A percentile compares a stretch with the other conserved stretches of the same genome.
Evolutionary conservation across 2,888 invertebrate genomes (phyloP).

Genomic region (Diarsia dahlii): DNA sequence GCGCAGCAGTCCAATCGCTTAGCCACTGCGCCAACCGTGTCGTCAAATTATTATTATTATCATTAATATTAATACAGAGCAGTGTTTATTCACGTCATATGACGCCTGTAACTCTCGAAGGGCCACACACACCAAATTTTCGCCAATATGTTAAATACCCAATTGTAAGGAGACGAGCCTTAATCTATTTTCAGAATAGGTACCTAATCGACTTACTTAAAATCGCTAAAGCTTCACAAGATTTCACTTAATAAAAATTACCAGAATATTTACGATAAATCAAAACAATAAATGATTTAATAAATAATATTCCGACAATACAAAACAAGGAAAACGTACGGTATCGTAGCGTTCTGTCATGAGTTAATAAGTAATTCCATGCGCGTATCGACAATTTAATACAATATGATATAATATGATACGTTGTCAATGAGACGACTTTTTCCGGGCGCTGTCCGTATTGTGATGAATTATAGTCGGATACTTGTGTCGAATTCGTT

Average conservation of each 20-base stretch:
- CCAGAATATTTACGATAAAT: background rate
- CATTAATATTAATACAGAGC: too few relatives aligned
- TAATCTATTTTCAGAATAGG: background rate
- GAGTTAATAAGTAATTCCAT: constrained; percentile 1
- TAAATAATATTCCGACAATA: background rate
- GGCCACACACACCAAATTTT: background rate
- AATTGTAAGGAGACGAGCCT: background rate
- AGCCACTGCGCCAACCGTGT: too few relatives aligned
- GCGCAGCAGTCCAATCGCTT: too few relatives aligned
- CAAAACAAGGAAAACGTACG: background rate
- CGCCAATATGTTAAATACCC: background rate
- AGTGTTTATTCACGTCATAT: background rate
- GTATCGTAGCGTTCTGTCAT: background rate
- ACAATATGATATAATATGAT: background rate
- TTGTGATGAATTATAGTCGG: background rate
- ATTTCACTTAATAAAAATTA: background rate
- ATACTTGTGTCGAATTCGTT: background rate
- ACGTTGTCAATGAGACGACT: background rate
- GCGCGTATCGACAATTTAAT: constrained; percentile 11
- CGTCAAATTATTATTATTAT: too few relatives aligned
- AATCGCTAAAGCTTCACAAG: background rate
- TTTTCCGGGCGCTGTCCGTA: background rate
- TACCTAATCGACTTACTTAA: background rate
- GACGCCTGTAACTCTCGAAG: background rate
- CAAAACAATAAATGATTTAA: background rate